Conservation (phyloP, 2,797 vertebrate genomes). For the Parauchenoglanis ngamensis region DNA sequence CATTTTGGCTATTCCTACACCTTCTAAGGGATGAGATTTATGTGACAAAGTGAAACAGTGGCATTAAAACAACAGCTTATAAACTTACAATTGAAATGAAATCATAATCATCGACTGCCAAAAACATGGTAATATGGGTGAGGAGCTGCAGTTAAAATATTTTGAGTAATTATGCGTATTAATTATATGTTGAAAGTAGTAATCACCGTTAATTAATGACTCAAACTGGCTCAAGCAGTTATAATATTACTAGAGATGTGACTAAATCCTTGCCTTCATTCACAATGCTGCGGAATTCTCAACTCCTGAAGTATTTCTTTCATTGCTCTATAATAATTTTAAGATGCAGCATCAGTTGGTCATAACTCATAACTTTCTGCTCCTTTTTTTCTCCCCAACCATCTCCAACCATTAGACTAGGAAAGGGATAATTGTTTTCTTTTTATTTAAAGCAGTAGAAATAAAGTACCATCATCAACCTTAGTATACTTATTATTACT, state of each 20-base stretch:
- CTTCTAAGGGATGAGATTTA: background rate
- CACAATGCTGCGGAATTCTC: background rate
- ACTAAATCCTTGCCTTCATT: background rate
- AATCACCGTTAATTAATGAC: background rate
- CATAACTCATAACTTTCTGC: background rate
- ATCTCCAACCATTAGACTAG: background rate
- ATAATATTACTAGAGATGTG: background rate
- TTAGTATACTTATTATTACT: too few species aligned
- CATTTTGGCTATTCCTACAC: background rate
- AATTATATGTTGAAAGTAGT: background rate
- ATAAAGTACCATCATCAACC: too few species aligned
- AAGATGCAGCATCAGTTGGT: background rate
- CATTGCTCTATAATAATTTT: background rate
- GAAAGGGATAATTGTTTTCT: too few species aligned
- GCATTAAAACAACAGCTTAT: conserved; percentile 1
- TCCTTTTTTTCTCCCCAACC: background rate
- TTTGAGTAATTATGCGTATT: background rate
- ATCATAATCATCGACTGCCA: background rate
- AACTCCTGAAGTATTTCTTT: background rate
- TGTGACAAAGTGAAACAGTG: background rate
- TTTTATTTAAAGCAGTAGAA: too few species aligned
- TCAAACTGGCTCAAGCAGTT: background rate
- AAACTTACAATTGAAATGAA: background rate
- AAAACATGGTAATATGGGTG: background rate
- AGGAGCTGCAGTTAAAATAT: background rate